Evolutionary conservation across 2,888 invertebrate genomes (phyloP).

Genomic region (Orchestes rusci): DNA sequence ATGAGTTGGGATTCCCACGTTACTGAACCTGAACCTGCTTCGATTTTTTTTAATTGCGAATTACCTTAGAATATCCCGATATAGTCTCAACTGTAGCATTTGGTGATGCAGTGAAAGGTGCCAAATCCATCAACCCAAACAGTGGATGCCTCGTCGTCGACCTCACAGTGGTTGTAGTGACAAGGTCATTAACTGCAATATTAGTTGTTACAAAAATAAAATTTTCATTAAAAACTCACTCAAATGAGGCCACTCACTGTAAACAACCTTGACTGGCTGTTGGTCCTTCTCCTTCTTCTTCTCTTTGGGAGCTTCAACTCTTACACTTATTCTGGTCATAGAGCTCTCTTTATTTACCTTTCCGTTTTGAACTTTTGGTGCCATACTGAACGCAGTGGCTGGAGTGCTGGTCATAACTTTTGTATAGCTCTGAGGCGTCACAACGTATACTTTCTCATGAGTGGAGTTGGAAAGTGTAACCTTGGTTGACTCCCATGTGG

Average conservation of each 20-base stretch:
- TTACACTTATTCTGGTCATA: conserved; percentile 32
- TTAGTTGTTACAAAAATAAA: too few relatives aligned
- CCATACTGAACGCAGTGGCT: conserved; percentile 35
- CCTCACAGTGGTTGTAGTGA: conserved; percentile 37
- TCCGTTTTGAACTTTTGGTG: conserved; percentile 38
- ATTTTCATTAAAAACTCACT: conserved; percentile 37
- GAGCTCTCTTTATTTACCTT: conserved; percentile 25
- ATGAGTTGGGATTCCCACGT: too few relatives aligned
- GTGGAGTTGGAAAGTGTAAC: conserved; percentile 69
- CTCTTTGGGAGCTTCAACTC: conserved; percentile 30
- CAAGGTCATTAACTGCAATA: conserved; percentile 53
- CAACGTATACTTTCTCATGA: conserved; percentile 75
- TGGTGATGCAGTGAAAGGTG: conserved; percentile 48
- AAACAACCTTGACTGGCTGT: conserved; percentile 37
- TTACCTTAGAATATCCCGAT: conserved; percentile 59
- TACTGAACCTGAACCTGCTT: too few relatives aligned
- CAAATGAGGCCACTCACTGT: conserved; percentile 45
- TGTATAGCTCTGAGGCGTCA: conserved; percentile 65
- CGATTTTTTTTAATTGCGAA: too few relatives aligned
- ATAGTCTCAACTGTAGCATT: conserved; percentile 50
- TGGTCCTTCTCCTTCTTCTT: conserved; percentile 26
- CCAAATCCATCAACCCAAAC: conserved; percentile 48
- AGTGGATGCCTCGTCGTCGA: conserved; percentile 44
- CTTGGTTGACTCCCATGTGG: conserved; percentile 59
- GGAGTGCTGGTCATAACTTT: conserved; percentile 29